A percentile compares a stretch with the other conserved stretches of the same genome.
Evolutionary conservation across 2,888 invertebrate genomes (phyloP).

Genomic region (Geophilus truncorum): DNA sequence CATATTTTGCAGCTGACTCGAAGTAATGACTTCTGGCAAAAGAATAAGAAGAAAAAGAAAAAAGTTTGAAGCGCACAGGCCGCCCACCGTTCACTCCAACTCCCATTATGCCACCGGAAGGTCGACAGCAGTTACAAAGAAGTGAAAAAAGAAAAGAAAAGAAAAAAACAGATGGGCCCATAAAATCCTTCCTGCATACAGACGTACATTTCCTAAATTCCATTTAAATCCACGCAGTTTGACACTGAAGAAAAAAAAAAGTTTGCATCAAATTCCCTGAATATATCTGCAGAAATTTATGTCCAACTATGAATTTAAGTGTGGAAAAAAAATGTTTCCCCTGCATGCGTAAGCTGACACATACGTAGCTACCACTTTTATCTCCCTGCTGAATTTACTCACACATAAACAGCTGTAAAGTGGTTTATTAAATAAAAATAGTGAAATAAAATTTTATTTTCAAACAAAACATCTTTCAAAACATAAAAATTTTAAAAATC

Average conservation of each 20-base stretch:
- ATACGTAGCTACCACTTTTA: neutral
- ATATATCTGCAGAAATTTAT: neutral
- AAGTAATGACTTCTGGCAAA: neutral
- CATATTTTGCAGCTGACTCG: neutral
- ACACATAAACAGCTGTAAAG: too few relatives aligned
- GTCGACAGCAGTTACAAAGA: neutral
- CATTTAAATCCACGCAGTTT: neutral
- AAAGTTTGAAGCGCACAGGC: neutral
- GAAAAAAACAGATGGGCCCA: neutral
- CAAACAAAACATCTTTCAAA: too few relatives aligned
- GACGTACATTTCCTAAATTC: neutral
- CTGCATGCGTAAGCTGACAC: neutral
- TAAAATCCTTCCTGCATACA: neutral
- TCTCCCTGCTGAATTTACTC: neutral
- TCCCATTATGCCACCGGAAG: neutral
- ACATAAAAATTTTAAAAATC: too few relatives aligned
- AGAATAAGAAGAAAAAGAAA: neutral
- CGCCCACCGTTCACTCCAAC: neutral
- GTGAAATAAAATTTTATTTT: too few relatives aligned
- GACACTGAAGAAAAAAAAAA: neutral
- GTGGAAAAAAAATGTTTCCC: neutral
- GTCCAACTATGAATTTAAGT: neutral
- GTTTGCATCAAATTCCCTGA: neutral
- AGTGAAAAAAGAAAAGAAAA: neutral
- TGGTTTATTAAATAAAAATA: too few relatives aligned